Percentiles rank a stretch among this genome's conserved stretches.
Evolutionary conservation across 2,888 invertebrate species (phyloP).

Genomic region (Mimas tiliae): DNA sequence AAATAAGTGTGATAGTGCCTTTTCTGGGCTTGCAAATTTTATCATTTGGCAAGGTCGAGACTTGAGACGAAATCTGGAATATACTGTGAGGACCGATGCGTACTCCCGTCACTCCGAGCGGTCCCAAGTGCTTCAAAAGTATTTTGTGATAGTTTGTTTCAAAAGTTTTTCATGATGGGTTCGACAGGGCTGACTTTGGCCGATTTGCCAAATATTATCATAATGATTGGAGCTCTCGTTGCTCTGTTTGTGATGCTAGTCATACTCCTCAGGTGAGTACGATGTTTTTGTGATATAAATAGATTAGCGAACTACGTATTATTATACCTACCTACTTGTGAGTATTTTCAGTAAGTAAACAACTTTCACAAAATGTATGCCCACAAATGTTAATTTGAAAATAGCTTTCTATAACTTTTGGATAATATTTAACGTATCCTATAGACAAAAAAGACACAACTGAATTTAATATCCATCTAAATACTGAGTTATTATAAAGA

Average conservation of each 20-base stretch:
- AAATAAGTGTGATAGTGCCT: constrained; percentile 51
- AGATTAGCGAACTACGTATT: constrained; percentile 11
- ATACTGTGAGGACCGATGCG: constrained; percentile 63
- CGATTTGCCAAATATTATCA: constrained; percentile 90
- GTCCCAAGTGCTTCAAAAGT: constrained; percentile 50
- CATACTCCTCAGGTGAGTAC: constrained; percentile 88
- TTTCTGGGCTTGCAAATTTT: constrained; percentile 56
- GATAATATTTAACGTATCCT: neutral
- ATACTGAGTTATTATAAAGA: too few species aligned
- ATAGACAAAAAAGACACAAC: too few species aligned
- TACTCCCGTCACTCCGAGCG: constrained; percentile 47
- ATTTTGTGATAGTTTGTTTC: constrained; percentile 53
- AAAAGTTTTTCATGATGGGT: constrained; percentile 61
- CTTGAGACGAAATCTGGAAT: constrained; percentile 46
- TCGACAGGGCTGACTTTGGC: constrained; percentile 86
- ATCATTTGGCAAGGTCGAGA: constrained; percentile 55
- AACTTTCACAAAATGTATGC: constrained; percentile 7
- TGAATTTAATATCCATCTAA: too few species aligned
- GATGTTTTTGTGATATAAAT: constrained; percentile 27
- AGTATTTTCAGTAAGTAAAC: constrained; percentile 18
- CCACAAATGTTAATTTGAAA: neutral
- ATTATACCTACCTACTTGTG: neutral
- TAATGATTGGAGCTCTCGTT: constrained; percentile 89
- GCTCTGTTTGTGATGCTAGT: constrained; percentile 90
- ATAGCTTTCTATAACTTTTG: neutral